phyloP scores from a whole-genome alignment of 2,797 vertebrate genomes.

The Pangasius sanitwongsei region DNA sequence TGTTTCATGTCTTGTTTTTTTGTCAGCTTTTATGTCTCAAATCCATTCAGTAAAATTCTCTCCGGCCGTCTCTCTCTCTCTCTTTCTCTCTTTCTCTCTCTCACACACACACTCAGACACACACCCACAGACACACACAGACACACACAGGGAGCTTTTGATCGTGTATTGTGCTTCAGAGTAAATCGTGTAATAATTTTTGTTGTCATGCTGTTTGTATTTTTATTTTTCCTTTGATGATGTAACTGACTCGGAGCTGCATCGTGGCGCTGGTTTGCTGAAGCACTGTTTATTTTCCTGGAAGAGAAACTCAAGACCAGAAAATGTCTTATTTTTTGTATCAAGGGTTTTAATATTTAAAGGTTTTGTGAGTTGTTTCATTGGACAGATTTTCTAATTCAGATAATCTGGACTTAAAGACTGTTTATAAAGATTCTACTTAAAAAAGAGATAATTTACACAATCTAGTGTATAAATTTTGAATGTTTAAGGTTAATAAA shows the following conservation, averaged over 20 bases:
- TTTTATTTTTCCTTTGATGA: background rate
- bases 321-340: background rate
- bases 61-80: background rate
- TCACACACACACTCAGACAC: background rate
- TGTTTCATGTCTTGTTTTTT: too few species aligned
- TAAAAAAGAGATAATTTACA: background rate
- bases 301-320: background rate
- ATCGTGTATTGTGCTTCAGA: background rate
- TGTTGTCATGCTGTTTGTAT: background rate
- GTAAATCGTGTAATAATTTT: background rate
- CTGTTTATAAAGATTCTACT: background rate
- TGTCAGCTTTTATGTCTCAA: background rate
- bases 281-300: background rate
- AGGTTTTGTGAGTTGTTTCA: background rate
- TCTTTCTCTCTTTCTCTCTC: background rate
- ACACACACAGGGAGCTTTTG: slow-evolving; percentile 7
- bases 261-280: background rate
- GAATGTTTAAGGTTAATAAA: background rate
- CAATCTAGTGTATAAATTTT: background rate
- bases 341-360: background rate
- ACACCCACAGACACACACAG: background rate
- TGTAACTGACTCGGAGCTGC: background rate
- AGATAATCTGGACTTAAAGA: background rate
- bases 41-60: background rate
- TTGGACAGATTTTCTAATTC: background rate